Conservation (phyloP, 2,888 invertebrate species). For the Eueremaeus valkanovi region DNA sequence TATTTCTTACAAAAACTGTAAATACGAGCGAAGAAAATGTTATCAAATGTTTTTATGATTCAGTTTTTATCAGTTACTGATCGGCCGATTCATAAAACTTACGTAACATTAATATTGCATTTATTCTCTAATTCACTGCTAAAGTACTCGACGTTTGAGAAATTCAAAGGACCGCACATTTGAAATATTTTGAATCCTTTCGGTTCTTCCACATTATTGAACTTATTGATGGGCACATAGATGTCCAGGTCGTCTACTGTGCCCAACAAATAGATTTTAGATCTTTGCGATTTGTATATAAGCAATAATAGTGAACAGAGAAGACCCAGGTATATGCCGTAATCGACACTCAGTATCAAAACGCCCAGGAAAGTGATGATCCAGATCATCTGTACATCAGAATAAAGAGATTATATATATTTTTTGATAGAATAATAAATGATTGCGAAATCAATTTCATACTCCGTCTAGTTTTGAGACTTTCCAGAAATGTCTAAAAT, state of each 20-base stretch:
- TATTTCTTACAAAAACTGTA: too few relatives aligned
- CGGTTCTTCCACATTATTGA: conserved; percentile 64
- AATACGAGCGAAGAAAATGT: too few relatives aligned
- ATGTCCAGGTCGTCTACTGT: conserved; percentile 68
- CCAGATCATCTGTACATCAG: conserved; percentile 62
- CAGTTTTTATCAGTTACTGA: too few relatives aligned
- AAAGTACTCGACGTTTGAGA: conserved; percentile 47
- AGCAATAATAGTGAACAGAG: conserved; percentile 67
- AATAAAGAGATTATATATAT: background rate
- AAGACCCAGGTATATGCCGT: conserved; percentile 72
- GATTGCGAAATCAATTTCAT: too few relatives aligned
- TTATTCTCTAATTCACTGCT: conserved; percentile 34
- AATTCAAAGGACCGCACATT: conserved; percentile 61
- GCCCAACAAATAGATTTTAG: conserved; percentile 60
- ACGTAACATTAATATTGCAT: conserved; percentile 8
- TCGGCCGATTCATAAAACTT: background rate
- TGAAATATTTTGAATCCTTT: conserved; percentile 70
- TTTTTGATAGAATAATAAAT: too few relatives aligned
- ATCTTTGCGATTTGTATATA: conserved; percentile 49
- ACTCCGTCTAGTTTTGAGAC: conserved; percentile 68
- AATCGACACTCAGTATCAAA: conserved; percentile 71
- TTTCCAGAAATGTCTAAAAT: conserved; percentile 67
- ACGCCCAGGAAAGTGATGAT: conserved; percentile 71
- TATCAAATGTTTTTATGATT: too few relatives aligned
- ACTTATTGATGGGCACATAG: conserved; percentile 67